Conservation (phyloP, 2,113 vertebrate genomes). For the Pterocles gutturalis region DNA sequence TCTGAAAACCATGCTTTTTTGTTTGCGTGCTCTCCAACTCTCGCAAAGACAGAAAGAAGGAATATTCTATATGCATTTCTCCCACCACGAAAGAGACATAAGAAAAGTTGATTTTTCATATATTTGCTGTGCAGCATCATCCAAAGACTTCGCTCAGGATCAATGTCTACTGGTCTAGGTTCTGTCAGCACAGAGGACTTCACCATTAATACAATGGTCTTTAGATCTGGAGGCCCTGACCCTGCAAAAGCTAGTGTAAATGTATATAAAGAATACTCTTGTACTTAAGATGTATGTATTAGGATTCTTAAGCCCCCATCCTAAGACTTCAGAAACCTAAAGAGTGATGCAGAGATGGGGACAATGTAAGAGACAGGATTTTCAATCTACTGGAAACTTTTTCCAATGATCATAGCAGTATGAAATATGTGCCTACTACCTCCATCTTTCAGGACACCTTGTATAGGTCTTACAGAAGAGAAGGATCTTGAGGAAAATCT, state of each 20-base stretch:
- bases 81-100: neutral
- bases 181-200: neutral
- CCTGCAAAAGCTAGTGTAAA: neutral
- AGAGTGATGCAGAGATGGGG: neutral
- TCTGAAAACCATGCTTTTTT: neutral
- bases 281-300: neutral
- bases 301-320: neutral
- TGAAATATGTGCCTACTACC: neutral
- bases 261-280: neutral
- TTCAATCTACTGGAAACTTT: neutral
- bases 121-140: neutral
- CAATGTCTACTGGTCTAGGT: neutral
- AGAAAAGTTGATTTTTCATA: neutral
- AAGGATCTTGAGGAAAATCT: neutral
- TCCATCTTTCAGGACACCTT: neutral
- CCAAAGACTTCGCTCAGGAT: neutral
- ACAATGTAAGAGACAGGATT: neutral
- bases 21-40: neutral
- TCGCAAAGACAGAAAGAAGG: neutral
- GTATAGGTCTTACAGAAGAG: neutral
- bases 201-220: neutral
- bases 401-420: neutral
- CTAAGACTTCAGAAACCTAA: neutral
- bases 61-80: neutral
- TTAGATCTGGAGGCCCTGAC: neutral